Evolutionary conservation across 2,888 invertebrate species (phyloP).

Genomic region (Rutpela maculata): DNA sequence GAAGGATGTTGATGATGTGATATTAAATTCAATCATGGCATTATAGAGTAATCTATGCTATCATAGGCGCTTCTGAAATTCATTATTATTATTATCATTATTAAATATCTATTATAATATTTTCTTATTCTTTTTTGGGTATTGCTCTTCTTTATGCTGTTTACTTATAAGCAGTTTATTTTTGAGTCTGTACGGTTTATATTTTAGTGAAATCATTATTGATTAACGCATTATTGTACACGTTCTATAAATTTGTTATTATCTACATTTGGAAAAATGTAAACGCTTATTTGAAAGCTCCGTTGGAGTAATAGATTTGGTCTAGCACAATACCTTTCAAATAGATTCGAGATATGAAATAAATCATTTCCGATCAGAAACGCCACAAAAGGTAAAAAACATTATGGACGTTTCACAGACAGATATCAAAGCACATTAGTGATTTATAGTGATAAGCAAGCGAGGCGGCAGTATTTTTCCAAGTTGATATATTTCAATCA

Average conservation of each 20-base stretch:
- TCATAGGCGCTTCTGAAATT: too few species aligned
- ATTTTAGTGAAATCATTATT: background rate
- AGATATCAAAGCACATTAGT: constrained; percentile 67
- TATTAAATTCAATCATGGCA: too few species aligned
- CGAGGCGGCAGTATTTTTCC: constrained; percentile 68
- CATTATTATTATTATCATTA: too few species aligned
- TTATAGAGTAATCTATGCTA: too few species aligned
- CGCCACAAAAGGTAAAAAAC: constrained; percentile 63
- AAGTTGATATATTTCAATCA: constrained; percentile 73
- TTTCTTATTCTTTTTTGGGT: too few species aligned
- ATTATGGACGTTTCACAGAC: constrained; percentile 64
- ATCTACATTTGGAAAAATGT: constrained; percentile 16
- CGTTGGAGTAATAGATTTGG: constrained; percentile 54
- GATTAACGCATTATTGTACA: background rate
- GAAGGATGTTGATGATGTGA: too few species aligned
- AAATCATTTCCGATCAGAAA: constrained; percentile 66
- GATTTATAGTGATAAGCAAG: constrained; percentile 70
- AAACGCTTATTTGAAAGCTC: constrained; percentile 38
- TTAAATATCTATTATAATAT: too few species aligned
- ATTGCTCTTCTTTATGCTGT: too few species aligned
- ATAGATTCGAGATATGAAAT: constrained; percentile 63
- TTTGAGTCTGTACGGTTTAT: background rate
- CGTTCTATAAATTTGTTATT: constrained; percentile 11
- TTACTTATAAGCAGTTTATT: too few species aligned
- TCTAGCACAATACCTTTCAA: constrained; percentile 50